These are phyloP conservation scores for Villa cingulata DNA, from an alignment of 2,888 invertebrate genomes.

Conservation along the genomic window DNA sequence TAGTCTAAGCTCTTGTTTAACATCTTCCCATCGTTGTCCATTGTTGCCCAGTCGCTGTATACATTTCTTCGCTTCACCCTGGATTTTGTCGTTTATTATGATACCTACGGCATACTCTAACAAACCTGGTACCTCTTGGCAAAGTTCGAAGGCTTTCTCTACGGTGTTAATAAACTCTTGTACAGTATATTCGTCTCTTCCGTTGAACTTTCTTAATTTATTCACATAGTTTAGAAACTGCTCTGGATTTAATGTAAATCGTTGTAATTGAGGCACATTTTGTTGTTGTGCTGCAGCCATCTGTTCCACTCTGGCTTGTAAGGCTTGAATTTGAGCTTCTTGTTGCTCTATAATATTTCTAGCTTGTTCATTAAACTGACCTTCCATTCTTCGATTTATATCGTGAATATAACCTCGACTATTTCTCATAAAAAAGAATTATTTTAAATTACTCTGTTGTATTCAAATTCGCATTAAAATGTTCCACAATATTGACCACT, in stretches of 20 bases:
- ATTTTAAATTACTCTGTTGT: no score
- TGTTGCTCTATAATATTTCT: neutral
- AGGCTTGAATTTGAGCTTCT: neutral
- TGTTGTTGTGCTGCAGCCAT: neutral
- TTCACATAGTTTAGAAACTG: conserved; percentile 1
- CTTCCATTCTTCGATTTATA: neutral
- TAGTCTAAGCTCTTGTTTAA: conserved; percentile 1
- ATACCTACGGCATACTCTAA: neutral
- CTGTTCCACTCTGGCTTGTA: neutral
- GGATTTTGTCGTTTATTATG: neutral
- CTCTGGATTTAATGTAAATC: neutral
- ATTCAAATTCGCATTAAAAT: no score
- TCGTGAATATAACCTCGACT: neutral
- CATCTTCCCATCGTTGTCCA: neutral
- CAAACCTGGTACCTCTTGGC: neutral
- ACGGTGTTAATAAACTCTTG: neutral
- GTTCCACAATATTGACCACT: no score
- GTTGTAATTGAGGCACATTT: neutral
- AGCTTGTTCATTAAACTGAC: neutral
- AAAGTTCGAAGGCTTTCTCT: neutral
- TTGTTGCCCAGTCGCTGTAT: neutral
- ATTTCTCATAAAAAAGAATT: neutral
- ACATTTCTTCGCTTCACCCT: conserved; percentile 4
- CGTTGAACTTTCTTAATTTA: conserved; percentile 1
- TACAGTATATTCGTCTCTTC: neutral